Conservation (phyloP, 2,888 invertebrate species). For the Argyra leucocephala region DNA sequence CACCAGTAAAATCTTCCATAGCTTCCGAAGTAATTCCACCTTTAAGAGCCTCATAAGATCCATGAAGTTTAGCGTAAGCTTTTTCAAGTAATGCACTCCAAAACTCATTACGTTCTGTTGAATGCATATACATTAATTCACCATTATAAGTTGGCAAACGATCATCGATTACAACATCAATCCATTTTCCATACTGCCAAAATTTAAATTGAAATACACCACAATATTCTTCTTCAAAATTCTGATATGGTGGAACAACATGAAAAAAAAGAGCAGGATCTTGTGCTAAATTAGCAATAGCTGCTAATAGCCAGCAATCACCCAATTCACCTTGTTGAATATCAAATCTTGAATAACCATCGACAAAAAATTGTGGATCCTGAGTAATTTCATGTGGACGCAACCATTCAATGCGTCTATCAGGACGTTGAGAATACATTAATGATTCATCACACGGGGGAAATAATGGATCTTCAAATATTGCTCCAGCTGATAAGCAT, state of each 20-base stretch:
- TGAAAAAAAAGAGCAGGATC: conserved; percentile 79
- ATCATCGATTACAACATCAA: conserved; percentile 89
- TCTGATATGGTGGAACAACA: conserved; percentile 93
- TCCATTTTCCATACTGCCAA: conserved; percentile 92
- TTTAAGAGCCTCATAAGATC: conserved; percentile 93
- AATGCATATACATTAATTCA: conserved; percentile 76
- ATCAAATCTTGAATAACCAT: conserved; percentile 93
- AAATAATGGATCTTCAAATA: conserved; percentile 89
- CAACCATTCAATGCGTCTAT: conserved; percentile 81
- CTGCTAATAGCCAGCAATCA: conserved; percentile 94
- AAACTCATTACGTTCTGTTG: conserved; percentile 81
- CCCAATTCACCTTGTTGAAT: conserved; percentile 95
- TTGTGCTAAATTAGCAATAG: conserved; percentile 86
- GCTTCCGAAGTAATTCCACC: conserved; percentile 97
- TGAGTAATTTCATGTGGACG: conserved; percentile 80
- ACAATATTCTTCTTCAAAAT: conserved; percentile 85
- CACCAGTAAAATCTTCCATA: conserved; percentile 98
- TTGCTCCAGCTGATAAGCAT: conserved; percentile 58
- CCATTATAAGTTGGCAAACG: conserved; percentile 78
- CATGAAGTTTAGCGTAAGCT: conserved; percentile 91
- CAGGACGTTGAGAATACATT: conserved; percentile 75
- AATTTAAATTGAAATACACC: conserved; percentile 92
- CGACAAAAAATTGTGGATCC: conserved; percentile 84
- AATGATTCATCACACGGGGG: conserved; percentile 71
- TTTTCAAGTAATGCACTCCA: conserved; percentile 94